phyloP scores from a whole-genome alignment of 2,888 invertebrate species.

The Metopia argyrocephala region DNA sequence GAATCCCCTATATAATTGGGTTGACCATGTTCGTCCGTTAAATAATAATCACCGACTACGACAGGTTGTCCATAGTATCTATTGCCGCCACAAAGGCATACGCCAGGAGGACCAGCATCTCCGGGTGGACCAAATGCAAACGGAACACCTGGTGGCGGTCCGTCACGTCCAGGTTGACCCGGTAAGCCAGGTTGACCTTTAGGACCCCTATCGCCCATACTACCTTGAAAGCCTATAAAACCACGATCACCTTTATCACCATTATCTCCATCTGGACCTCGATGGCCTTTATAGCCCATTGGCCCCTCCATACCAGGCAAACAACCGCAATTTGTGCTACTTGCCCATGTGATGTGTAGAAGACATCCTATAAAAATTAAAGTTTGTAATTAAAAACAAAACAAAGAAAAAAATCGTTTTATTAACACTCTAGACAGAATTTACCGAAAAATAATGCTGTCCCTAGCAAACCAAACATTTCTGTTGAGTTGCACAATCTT shows the following conservation, averaged over 20 bases:
- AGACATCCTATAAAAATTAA: background rate
- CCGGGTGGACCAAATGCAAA: background rate
- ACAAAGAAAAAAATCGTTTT: background rate
- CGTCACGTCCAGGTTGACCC: background rate
- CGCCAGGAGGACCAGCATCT: background rate
- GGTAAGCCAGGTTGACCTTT: background rate
- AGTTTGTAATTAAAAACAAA: background rate
- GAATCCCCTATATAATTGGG: conserved; percentile 21
- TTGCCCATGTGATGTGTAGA: background rate
- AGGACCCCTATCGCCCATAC: background rate
- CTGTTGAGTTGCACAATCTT: too few species aligned
- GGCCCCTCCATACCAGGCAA: conserved; percentile 12
- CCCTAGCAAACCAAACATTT: too few species aligned
- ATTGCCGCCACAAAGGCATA: background rate
- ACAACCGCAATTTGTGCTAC: conserved; percentile 22
- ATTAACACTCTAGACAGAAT: conserved; percentile 25
- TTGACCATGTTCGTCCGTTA: conserved; percentile 19
- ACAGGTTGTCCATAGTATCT: background rate
- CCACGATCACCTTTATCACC: conserved; percentile 20
- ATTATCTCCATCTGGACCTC: background rate
- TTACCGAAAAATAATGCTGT: background rate
- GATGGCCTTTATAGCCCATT: background rate
- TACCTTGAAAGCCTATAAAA: background rate
- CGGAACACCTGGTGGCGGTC: background rate
- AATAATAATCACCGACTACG: conserved; percentile 16